Evolutionary conservation across 2,888 invertebrate species (phyloP), one percentile per base, ranked within the genome.

Genomic region (Steinernema hermaphroditum): DNA sequence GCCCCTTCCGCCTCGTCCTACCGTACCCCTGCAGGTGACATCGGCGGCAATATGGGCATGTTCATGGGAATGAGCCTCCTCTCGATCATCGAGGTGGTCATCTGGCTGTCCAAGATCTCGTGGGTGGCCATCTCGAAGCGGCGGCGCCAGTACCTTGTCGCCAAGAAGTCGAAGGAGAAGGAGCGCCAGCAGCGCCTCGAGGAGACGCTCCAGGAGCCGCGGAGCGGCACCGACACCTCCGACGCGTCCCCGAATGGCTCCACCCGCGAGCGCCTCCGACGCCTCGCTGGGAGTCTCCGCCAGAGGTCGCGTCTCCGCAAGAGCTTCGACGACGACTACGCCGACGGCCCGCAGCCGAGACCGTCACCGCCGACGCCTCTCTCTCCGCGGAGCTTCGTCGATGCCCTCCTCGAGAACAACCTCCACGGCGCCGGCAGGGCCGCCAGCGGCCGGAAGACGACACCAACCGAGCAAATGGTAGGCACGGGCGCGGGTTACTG

Each of bases 31-130:
- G 57, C 72, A 82, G 82, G 81, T 76, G 82, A 85, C 77, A 84
- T 86, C 72, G 86, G 86, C 27, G 86, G 86, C 6, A 86, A 84
- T 70, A 83, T 86, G 84, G 86, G 86, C 9, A 76, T 86, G 75
- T 86, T 84, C 72, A 72, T 86, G 72, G 86, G 86, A 19, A 85
- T 86, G 82, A 80, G 80, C 14, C 74, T 86, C n/a, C 76, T 86
- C 37, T 84, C 85, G 0, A 74, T 84, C 37, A 77, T 79, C n/a
- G 86, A 86, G 70, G 75, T 84, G 8, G 72, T 79, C 57, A 78
- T 85, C n/a, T 85, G 75, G 76, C 74, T 85, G 44, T 76, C 77
- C 22, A 85, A 85, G 76, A 72, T 84, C 32, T 76, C 77, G 34
- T 85, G 85, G 85, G 75, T 85, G n/a, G 79, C 77, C 41, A 71